These are phyloP conservation scores for Xylophagus ater DNA, from an alignment of 2,888 invertebrate species.

Conservation along the genomic window DNA sequence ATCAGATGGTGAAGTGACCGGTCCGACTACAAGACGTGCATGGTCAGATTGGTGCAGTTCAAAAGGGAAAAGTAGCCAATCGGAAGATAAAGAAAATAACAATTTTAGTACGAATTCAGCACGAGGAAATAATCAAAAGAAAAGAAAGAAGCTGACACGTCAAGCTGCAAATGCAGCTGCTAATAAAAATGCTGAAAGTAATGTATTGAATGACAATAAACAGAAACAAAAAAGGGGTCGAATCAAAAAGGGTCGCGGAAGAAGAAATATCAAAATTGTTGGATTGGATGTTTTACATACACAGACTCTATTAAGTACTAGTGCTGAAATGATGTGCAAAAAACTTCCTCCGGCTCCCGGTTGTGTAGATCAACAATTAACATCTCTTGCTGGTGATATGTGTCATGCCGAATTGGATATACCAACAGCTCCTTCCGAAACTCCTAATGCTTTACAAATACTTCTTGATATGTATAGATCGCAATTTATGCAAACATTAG, in stretches of 20 bases:
- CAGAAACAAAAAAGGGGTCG: slow-evolving; percentile 41
- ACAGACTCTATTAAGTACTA: slow-evolving; percentile 78
- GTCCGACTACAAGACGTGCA: slow-evolving; percentile 60
- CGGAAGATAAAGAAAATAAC: slow-evolving; percentile 47
- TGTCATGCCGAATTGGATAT: slow-evolving; percentile 76
- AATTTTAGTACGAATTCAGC: slow-evolving; percentile 30
- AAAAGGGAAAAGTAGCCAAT: slow-evolving; percentile 50
- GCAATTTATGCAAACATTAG: slow-evolving; percentile 75
- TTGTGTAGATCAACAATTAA: slow-evolving; percentile 82
- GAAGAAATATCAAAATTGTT: slow-evolving; percentile 63
- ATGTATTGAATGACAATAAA: slow-evolving; percentile 19
- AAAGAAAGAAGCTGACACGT: slow-evolving; percentile 37
- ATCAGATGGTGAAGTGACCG: slow-evolving; percentile 41
- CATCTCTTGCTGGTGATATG: slow-evolving; percentile 58
- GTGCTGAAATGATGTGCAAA: slow-evolving; percentile 58
- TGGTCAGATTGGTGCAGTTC: slow-evolving; percentile 63
- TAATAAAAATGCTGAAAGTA: slow-evolving; percentile 9
- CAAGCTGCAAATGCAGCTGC: slow-evolving; percentile 34
- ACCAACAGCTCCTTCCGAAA: slow-evolving; percentile 62
- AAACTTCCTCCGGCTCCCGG: slow-evolving; percentile 80
- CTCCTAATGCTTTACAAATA: slow-evolving; percentile 78
- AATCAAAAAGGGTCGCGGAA: slow-evolving; percentile 54
- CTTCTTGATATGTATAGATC: slow-evolving; percentile 73
- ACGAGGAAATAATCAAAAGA: slow-evolving; percentile 29
- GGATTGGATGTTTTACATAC: slow-evolving; percentile 81